Evolutionary conservation across 2,888 invertebrate genomes (phyloP).

Genomic region (Pandemis corylana): DNA sequence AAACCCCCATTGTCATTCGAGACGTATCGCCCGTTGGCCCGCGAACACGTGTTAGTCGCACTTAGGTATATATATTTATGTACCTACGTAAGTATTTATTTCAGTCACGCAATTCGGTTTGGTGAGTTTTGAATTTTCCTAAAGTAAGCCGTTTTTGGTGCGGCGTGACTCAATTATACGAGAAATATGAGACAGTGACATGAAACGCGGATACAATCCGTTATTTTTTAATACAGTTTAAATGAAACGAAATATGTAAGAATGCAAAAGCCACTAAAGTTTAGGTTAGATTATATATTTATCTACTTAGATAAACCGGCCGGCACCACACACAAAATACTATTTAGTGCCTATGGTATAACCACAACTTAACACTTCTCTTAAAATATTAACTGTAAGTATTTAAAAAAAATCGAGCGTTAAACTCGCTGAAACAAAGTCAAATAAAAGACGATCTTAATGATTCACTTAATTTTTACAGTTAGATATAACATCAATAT

Average conservation of each 20-base stretch:
- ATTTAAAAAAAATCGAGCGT: too few species aligned
- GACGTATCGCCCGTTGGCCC: constrained; percentile 75
- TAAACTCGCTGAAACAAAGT: too few species aligned
- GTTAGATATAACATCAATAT: too few species aligned
- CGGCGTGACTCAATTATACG: constrained; percentile 40
- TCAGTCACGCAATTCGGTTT: constrained; percentile 79
- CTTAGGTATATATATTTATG: constrained; percentile 62
- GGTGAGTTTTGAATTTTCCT: constrained; percentile 69
- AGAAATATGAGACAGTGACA: constrained; percentile 56
- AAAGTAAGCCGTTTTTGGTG: constrained; percentile 47
- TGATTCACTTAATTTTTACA: too few species aligned
- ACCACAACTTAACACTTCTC: too few species aligned
- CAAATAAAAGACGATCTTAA: too few species aligned
- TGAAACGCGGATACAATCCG: constrained; percentile 48
- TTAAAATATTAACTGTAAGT: too few species aligned
- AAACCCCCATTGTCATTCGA: constrained; percentile 82
- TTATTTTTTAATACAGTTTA: not conserved
- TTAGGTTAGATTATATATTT: not conserved
- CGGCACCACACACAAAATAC: too few species aligned
- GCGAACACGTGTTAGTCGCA: constrained; percentile 78
- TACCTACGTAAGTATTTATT: constrained; percentile 74
- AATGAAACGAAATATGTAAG: not conserved
- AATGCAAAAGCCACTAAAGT: not conserved
- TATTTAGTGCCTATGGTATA: too few species aligned
- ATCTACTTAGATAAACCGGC: too few species aligned